Conservation (phyloP, 2,113 vertebrate species). For the Bostrychus sinensis region DNA sequence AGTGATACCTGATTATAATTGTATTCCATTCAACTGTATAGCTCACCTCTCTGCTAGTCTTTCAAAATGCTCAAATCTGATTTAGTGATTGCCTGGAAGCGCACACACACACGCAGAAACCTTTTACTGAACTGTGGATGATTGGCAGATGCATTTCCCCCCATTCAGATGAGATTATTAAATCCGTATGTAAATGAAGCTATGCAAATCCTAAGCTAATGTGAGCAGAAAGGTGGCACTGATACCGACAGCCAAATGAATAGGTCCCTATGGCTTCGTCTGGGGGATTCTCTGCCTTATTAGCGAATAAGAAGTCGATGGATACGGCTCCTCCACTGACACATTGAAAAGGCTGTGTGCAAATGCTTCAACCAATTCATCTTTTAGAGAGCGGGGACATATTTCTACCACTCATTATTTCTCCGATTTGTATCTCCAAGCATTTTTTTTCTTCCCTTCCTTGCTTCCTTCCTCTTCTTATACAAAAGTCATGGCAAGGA, state of each 20-base stretch:
- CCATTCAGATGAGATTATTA: constrained; percentile 69
- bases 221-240: constrained; percentile 65
- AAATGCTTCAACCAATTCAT: constrained; percentile 72
- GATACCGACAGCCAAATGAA: constrained; percentile 72
- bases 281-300: constrained; percentile 74
- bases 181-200: constrained; percentile 72
- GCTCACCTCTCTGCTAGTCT: constrained; percentile 3
- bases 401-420: constrained; percentile 72
- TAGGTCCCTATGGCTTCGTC: constrained; percentile 63
- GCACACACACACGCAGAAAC: constrained; percentile 35
- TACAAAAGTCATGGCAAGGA: constrained; percentile 56
- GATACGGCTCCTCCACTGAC: constrained; percentile 69
- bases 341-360: constrained; percentile 65
- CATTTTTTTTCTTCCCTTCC: constrained; percentile 25
- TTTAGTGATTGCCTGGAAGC: constrained; percentile 28
- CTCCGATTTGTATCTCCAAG: constrained; percentile 58
- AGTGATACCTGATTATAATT: background rate
- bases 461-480: constrained; percentile 20
- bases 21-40: background rate
- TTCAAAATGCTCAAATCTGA: constrained; percentile 39
- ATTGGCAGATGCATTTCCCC: constrained; percentile 63
- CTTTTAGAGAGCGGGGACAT: constrained; percentile 57
- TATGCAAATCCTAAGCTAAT: constrained; percentile 70
- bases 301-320: constrained; percentile 63
- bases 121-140: constrained; percentile 56